Base-by-base conservation (phyloP, 2,888 invertebrate genomes). In the Mechanitis messenoides region DNA sequence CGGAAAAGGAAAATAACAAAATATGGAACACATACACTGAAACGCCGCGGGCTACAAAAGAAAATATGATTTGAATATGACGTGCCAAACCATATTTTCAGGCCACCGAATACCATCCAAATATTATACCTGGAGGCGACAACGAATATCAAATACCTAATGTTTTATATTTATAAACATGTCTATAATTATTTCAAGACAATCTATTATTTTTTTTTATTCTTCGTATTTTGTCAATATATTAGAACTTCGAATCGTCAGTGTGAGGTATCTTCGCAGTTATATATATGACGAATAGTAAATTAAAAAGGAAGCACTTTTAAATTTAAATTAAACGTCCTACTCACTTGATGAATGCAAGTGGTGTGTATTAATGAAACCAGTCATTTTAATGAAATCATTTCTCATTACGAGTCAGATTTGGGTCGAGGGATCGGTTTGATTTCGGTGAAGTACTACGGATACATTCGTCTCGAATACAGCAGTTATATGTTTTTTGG, bases 371-470 rank as follows among this genome's bases (percentile, higher is more conserved):
- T 61, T 20, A 20, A 50, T 54, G 20, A 50, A 38, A 62, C 33
- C 54, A 50, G 64, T 56, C 60, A 55, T 62, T 60, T 64, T 62
- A 62, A 64, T 62, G 57, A 62, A 62, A 45, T 62, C 55, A 62
- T 62, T 60, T 59, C 62, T 62, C 60, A 64, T 64, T 64, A 64
- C 57, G 42, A 33, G 42, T 42, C 54, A 56, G 46, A 61, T 58
- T 59, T 45, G 55, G 64, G 62, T 64, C 64, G 64, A 64, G 64
- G 55, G 62, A 58, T 45, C 38, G 35, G 53, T 54, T 61, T 54
- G 57, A 57, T 46, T 45, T n/a, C 33, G n/a, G 28, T 55, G 54
- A 54, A 33, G 31, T 45, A 45, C 46, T 45, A 45, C 56, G n/a
- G 33, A 45, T 3, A 6, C 11, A 20, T 6, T 45, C 12, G 20